Evolutionary conservation across 2,113 vertebrate species (phyloP).

Genomic region (Opisthocomus hoazin): DNA sequence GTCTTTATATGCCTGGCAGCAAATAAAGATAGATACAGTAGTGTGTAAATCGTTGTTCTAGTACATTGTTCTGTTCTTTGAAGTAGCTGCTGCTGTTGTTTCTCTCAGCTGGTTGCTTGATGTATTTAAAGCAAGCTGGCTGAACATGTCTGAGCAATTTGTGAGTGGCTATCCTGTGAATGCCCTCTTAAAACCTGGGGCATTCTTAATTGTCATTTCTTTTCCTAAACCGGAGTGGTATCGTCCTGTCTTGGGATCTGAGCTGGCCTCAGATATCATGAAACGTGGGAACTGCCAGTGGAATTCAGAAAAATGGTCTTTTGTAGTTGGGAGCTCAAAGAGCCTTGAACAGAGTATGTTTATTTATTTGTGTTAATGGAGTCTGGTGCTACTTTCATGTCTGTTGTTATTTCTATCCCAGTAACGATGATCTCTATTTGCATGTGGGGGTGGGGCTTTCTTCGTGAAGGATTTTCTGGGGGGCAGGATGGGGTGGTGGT

Average conservation of each 20-base stretch:
- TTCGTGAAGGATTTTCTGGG: not conserved
- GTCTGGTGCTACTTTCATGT: not conserved
- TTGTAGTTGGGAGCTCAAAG: not conserved
- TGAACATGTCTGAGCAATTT: rapidly evolving
- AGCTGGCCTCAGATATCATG: not conserved
- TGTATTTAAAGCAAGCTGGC: not conserved
- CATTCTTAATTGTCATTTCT: not conserved
- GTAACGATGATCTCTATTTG: not conserved
- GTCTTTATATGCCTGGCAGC: not conserved
- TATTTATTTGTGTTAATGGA: not conserved
- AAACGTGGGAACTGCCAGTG: not conserved
- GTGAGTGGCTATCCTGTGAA: not conserved
- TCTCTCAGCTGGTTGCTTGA: not conserved
- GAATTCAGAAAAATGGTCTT: not conserved
- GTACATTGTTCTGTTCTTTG: rapidly evolving
- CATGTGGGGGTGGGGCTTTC: not conserved
- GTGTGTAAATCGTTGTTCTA: not conserved
- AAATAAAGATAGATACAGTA: not conserved
- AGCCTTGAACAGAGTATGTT: rapidly evolving
- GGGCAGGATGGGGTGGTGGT: not conserved
- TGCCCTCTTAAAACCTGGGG: not conserved
- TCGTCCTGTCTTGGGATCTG: not conserved
- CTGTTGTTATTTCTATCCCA: not conserved
- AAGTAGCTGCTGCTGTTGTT: not conserved
- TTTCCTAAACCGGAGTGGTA: not conserved